Evolutionary conservation across 2,113 vertebrate species (phyloP).

Genomic region (Athene noctua): DNA sequence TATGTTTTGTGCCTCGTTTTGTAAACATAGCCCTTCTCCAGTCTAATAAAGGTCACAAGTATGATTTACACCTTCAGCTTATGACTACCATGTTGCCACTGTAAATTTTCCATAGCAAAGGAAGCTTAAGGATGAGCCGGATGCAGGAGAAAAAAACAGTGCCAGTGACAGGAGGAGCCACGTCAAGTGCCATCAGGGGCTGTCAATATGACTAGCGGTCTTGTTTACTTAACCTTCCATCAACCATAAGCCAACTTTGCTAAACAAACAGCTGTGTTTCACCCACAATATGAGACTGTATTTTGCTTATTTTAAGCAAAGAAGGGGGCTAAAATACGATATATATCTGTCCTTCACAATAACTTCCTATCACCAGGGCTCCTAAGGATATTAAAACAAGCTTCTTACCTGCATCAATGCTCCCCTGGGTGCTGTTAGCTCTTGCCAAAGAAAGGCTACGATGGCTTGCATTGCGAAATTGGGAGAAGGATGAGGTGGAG

Average conservation of each 20-base stretch:
- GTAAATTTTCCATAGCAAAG: conserved; percentile 27
- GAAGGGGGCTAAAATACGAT: background rate
- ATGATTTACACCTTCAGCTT: conserved; percentile 17
- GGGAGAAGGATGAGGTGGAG: conserved; percentile 94
- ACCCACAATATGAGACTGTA: background rate
- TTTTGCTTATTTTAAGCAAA: background rate
- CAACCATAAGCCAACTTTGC: background rate
- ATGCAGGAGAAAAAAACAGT: background rate
- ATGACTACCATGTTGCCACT: background rate
- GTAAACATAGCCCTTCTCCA: conserved; percentile 11
- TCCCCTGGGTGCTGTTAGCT: conserved; percentile 95
- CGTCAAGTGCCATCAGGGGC: background rate
- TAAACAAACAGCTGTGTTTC: background rate
- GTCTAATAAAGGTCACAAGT: conserved; percentile 14
- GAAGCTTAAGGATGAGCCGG: background rate
- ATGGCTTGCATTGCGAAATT: conserved; percentile 92
- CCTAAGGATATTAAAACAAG: background rate
- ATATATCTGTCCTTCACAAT: fast-evolving
- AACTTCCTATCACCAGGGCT: background rate
- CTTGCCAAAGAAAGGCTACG: conserved; percentile 92
- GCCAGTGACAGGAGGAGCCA: background rate
- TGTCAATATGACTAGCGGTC: background rate
- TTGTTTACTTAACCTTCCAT: background rate
- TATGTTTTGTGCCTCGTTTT: background rate
- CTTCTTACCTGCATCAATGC: conserved; percentile 88